These are phyloP conservation scores for Microtus ochrogaster DNA, from an alignment of 2,113 vertebrate species.

Conservation along the genomic window DNA sequence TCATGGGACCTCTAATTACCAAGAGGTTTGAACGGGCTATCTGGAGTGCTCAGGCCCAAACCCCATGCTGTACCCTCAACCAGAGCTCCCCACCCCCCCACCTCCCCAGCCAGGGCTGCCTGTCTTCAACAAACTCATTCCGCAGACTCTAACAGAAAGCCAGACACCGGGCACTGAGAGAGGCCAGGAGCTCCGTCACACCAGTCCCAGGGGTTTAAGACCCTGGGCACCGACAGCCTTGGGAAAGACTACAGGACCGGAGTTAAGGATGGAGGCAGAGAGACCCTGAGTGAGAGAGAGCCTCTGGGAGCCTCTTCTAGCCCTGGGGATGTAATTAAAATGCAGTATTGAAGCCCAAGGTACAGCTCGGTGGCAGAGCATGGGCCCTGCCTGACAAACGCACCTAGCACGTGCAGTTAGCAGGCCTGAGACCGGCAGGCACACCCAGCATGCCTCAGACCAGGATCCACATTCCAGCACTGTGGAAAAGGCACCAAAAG, in stretches of 20 bases:
- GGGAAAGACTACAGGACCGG: background rate
- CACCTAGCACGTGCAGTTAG: too few relatives aligned
- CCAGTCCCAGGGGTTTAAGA: background rate
- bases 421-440: background rate
- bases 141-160: background rate
- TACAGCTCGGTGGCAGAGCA: background rate
- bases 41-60: background rate
- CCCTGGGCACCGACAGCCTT: background rate
- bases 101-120: background rate
- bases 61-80: background rate
- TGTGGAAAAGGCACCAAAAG: background rate
- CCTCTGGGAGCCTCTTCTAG: background rate
- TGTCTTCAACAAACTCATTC: background rate
- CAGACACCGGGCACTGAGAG: background rate
- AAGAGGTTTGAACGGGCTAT: background rate
- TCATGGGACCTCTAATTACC: slow-evolving; percentile 38
- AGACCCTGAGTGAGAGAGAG: background rate
- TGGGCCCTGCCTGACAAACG: background rate
- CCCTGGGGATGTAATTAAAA: background rate
- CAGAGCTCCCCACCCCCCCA: background rate
- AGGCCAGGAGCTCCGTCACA: background rate
- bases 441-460: background rate
- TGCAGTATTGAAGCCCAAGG: background rate
- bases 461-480: background rate
- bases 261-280: background rate